phyloP scores from a whole-genome alignment of 2,797 vertebrate species.

The Muraenolepis orangiensis region DNA sequence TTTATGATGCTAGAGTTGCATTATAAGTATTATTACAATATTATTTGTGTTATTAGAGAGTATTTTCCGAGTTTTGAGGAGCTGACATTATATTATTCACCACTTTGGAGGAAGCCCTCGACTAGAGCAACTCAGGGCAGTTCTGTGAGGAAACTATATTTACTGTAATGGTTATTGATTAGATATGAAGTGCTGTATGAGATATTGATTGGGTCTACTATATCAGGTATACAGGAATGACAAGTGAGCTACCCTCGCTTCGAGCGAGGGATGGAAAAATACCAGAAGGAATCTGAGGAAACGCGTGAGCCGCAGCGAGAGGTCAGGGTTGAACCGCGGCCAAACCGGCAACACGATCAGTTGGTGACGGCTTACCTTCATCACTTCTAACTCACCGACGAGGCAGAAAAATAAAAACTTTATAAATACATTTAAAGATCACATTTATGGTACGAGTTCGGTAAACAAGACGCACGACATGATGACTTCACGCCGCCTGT shows the following conservation, averaged over 20 bases:
- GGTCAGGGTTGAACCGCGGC: background rate
- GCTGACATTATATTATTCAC: background rate
- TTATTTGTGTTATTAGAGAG: background rate
- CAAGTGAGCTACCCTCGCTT: no score
- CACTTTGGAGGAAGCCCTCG: background rate
- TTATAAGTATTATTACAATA: background rate
- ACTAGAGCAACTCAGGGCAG: background rate
- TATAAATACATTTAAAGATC: no score
- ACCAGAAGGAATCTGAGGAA: background rate
- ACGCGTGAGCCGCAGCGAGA: background rate
- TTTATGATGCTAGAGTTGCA: background rate
- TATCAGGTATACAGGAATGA: background rate
- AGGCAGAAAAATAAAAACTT: no score
- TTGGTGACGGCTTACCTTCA: background rate
- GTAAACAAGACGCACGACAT: no score
- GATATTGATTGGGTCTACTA: background rate
- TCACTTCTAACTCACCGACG: conserved; percentile 3
- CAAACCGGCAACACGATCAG: background rate
- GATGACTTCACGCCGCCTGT: no score
- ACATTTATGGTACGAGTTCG: no score
- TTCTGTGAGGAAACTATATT: background rate
- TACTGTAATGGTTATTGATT: no score
- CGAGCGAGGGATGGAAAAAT: background rate
- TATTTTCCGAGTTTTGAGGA: background rate
- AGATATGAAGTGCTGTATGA: background rate